Evolutionary conservation across 2,797 vertebrate species (phyloP).

Genomic region (Phaenicophaeus curvirostris): DNA sequence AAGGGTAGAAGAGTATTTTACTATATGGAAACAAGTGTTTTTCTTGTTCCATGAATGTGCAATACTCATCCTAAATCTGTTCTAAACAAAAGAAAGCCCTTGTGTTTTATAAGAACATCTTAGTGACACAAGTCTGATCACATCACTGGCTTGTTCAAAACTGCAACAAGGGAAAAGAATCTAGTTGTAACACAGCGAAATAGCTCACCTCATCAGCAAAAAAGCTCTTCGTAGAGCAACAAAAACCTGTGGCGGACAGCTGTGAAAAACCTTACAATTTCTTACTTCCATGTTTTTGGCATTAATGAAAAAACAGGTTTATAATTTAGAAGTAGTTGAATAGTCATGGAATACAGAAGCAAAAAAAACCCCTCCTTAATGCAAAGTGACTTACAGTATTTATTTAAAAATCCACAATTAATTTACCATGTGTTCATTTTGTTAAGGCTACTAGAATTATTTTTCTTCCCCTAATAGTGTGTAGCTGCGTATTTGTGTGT

Average conservation of each 20-base stretch:
- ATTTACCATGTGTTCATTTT: background rate
- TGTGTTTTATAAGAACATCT: background rate
- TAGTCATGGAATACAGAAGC: background rate
- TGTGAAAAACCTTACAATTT: background rate
- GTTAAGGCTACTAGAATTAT: background rate
- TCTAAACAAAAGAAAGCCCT: background rate
- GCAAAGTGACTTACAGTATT: background rate
- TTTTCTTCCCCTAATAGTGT: background rate
- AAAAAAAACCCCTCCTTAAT: background rate
- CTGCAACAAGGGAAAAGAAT: background rate
- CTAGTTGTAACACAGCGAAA: background rate
- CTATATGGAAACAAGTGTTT: background rate
- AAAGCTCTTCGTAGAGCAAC: background rate
- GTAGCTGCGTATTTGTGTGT: background rate
- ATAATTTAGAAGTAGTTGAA: background rate
- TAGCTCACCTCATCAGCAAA: background rate
- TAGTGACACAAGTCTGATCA: background rate
- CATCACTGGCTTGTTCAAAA: background rate
- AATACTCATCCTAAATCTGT: background rate
- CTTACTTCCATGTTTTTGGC: background rate
- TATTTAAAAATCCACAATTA: background rate
- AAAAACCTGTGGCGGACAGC: background rate
- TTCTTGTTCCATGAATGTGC: background rate
- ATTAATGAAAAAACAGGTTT: background rate
- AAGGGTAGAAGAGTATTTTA: background rate